Conservation (phyloP, 2,797 vertebrate species). For the Thaleichthys pacificus region DNA sequence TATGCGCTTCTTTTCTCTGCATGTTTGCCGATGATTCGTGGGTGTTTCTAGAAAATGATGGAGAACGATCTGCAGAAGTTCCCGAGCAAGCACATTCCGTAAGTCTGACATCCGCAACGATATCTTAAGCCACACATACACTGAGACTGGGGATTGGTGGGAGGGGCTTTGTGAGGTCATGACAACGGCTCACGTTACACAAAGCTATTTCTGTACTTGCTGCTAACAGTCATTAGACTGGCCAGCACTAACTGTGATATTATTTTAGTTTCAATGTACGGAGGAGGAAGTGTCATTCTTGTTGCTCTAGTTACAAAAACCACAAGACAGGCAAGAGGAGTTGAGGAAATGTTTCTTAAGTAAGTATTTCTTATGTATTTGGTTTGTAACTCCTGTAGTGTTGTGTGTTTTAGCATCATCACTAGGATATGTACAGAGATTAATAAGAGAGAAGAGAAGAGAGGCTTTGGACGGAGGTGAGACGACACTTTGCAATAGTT, state of each 20-base stretch:
- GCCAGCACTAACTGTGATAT: too few species aligned
- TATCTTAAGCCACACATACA: too few species aligned
- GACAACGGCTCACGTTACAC: background rate
- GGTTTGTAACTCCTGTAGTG: background rate
- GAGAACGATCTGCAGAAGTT: constrained; percentile 50
- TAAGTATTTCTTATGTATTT: too few species aligned
- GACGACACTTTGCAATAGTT: background rate
- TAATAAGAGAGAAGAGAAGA: constrained; percentile 39
- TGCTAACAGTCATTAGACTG: background rate
- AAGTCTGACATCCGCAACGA: constrained; percentile 33
- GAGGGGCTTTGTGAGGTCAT: background rate
- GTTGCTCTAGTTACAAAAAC: background rate
- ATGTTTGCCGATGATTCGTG: constrained; percentile 1
- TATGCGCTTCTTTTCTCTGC: background rate
- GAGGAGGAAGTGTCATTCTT: background rate
- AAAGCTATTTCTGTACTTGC: background rate
- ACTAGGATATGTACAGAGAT: constrained; percentile 53
- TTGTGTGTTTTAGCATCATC: constrained; percentile 38
- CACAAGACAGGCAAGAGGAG: background rate
- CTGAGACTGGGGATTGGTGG: too few species aligned
- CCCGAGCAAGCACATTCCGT: constrained; percentile 47
- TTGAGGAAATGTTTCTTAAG: background rate
- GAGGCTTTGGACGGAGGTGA: constrained; percentile 24
- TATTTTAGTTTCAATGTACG: too few species aligned
- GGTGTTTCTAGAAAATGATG: constrained; percentile 47